A percentile compares a stretch with the other conserved stretches of the same genome.
Conservation (phyloP, 1,140 invertebrate genomes). For the Adoxophyes honmai region DNA sequence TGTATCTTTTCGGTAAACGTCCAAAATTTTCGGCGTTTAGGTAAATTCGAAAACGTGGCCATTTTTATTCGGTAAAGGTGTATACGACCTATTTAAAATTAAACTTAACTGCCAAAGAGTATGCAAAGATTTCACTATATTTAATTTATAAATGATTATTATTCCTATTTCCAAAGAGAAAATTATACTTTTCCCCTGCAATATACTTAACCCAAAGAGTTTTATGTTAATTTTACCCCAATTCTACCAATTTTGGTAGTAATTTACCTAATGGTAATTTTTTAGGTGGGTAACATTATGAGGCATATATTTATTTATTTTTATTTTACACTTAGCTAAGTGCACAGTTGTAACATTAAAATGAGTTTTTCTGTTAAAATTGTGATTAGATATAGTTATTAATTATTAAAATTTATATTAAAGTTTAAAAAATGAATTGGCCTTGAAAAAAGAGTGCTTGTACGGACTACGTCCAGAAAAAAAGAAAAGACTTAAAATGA, state of each 20-base stretch:
- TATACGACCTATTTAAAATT: conserved; percentile 25
- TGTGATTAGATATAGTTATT: conserved; percentile 29
- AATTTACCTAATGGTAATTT: not conserved
- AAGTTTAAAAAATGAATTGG: conserved; percentile 37
- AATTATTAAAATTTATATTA: conserved; percentile 28
- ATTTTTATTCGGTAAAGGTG: conserved; percentile 3
- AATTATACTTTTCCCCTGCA: conserved; percentile 15
- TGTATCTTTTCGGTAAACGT: too few relatives aligned
- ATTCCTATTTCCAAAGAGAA: conserved; percentile 36
- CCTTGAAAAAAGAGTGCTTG: conserved; percentile 52
- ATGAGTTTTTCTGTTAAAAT: conserved; percentile 20
- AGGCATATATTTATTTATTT: conserved; percentile 16
- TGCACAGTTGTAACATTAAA: conserved; percentile 7
- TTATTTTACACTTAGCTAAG: not conserved
- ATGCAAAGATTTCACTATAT: conserved; percentile 39
- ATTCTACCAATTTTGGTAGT: not conserved
- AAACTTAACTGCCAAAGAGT: conserved; percentile 51
- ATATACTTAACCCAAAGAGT: conserved; percentile 24
- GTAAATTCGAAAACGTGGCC: not conserved
- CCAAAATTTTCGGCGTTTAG: too few relatives aligned
- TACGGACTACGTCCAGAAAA: conserved; percentile 48
- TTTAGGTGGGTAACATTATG: not conserved
- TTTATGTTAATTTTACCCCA: conserved; percentile 1
- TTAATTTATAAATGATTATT: conserved; percentile 22
- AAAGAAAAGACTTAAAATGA: conserved; percentile 58